Percentiles rank a stretch among this genome's conserved stretches.
phyloP scores from a whole-genome alignment of 2,113 vertebrate genomes.

The Variabilichromis moorii region DNA sequence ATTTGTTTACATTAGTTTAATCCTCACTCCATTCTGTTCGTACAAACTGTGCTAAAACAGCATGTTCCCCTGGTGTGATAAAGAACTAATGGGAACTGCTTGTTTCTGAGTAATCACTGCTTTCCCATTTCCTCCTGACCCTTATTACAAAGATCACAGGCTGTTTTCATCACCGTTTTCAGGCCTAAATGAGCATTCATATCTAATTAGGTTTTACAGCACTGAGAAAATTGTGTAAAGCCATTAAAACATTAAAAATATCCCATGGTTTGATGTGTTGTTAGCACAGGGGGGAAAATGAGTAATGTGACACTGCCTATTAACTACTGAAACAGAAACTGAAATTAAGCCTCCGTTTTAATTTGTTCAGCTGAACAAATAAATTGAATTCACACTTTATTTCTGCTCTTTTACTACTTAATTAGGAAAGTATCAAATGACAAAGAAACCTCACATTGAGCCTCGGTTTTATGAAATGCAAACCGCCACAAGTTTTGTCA shows the following conservation, averaged over 20 bases:
- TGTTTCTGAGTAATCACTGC: not conserved
- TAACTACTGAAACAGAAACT: not conserved
- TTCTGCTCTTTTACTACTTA: not conserved
- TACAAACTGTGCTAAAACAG: constrained; percentile 43
- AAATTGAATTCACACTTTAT: not conserved
- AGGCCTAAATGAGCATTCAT: not conserved
- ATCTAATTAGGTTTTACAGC: not conserved
- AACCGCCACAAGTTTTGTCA: not conserved
- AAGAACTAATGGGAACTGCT: constrained; percentile 31
- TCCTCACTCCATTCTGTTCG: not conserved
- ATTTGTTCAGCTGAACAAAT: not conserved
- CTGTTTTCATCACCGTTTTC: not conserved
- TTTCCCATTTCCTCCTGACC: not conserved
- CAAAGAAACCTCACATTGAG: not conserved
- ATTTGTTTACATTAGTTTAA: not conserved
- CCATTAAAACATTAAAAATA: not conserved
- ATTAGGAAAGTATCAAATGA: not conserved
- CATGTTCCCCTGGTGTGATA: constrained; percentile 51
- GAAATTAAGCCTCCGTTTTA: not conserved
- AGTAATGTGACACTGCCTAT: not conserved
- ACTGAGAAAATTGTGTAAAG: not conserved
- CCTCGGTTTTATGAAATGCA: not conserved
- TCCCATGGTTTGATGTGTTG: not conserved
- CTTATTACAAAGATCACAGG: not conserved
- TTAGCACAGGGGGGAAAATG: not conserved